phyloP scores from a whole-genome alignment of 2,113 vertebrate species.

The Azemiops feae region DNA sequence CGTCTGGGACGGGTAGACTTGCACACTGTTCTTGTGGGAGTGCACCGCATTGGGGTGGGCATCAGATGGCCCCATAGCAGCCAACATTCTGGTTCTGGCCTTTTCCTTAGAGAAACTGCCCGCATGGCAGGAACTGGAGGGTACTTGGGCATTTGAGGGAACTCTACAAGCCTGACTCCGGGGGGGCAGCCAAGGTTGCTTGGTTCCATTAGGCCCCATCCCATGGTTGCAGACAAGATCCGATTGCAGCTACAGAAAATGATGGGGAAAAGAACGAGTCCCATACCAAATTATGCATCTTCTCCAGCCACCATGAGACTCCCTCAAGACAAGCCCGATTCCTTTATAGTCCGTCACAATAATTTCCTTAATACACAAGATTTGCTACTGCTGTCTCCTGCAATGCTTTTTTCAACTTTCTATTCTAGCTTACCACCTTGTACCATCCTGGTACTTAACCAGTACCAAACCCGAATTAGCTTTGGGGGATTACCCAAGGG shows the following conservation, averaged over 20 bases:
- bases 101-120: not conserved
- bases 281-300: not conserved
- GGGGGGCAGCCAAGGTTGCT: not conserved
- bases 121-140: not conserved
- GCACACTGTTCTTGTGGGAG: not conserved
- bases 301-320: not conserved
- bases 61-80: not conserved
- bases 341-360: not conserved
- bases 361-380: not conserved
- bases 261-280: not conserved
- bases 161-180: not conserved
- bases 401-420: not conserved
- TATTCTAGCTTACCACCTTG: not conserved
- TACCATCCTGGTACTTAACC: not conserved
- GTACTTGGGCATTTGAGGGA: not conserved
- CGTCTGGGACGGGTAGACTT: not conserved
- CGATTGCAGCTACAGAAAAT: not conserved
- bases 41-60: no score
- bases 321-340: not conserved
- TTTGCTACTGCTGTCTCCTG: not conserved
- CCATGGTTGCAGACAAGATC: not conserved
- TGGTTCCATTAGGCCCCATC: not conserved
- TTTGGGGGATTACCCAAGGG: not conserved
- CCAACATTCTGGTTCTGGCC: not conserved
- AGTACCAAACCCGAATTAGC: not conserved